Percentiles rank a stretch among this genome's conserved stretches.
These are phyloP conservation scores for Anguilla marmorata DNA, from an alignment of 2,797 vertebrate genomes.

Conservation along the genomic window DNA sequence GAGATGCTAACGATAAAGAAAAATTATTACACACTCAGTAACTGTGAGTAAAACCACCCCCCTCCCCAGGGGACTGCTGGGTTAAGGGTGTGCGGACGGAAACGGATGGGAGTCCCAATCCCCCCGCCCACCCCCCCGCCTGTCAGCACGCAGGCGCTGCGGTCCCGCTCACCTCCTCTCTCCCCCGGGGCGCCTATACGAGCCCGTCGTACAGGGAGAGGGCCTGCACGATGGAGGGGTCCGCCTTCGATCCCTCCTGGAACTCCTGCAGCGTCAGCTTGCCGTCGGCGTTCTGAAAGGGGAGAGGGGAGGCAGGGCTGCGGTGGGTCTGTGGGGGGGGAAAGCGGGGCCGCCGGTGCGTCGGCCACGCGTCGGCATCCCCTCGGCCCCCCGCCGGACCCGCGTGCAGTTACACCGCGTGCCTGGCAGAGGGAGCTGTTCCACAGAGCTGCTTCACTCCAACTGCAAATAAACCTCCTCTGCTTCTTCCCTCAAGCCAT, in stretches of 20 bases:
- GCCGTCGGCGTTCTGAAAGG: slow-evolving; percentile 88
- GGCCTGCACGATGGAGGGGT: slow-evolving; percentile 97
- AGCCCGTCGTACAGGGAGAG: slow-evolving; percentile 92
- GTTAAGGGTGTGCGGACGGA: too few relatives aligned
- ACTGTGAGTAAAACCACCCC: not conserved
- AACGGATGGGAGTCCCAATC: not conserved
- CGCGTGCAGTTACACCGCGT: slow-evolving; percentile 31
- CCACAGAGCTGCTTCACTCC: slow-evolving; percentile 28
- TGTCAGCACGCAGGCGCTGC: slow-evolving; percentile 13
- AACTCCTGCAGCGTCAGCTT: slow-evolving; percentile 98
- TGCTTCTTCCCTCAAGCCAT: not conserved
- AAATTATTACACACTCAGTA: not conserved
- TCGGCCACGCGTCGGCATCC: not conserved
- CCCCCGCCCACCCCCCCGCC: slow-evolving; percentile 25
- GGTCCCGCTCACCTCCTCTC: slow-evolving; percentile 58
- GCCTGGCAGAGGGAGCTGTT: slow-evolving; percentile 60
- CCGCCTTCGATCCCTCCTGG: slow-evolving; percentile 97
- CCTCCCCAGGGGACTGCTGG: not conserved
- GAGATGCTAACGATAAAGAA: not conserved
- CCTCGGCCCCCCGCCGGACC: not conserved
- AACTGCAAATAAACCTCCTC: not conserved
- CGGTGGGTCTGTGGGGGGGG: not conserved
- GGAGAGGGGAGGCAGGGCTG: slow-evolving; percentile 30
- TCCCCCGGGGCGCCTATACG: slow-evolving; percentile 71
- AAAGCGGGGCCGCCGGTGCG: not conserved